A percentile compares a stretch with the other conserved stretches of the same genome.
Evolutionary conservation across 1,140 invertebrate genomes (phyloP).

Genomic region (Asobara japonica): DNA sequence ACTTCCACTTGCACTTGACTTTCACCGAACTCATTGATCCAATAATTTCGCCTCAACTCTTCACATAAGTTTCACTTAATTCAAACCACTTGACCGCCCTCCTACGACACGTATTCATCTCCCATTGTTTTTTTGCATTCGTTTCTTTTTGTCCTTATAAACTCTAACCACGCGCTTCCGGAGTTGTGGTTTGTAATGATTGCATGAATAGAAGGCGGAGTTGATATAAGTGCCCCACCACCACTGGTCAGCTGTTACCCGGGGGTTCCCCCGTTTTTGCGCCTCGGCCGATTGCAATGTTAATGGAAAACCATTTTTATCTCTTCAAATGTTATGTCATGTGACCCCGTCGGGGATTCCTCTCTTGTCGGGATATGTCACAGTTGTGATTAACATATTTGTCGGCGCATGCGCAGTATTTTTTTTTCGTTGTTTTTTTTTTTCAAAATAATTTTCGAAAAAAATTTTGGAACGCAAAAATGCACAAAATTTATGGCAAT

Average conservation of each 20-base stretch:
- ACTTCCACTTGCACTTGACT: no score
- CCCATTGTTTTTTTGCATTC: conserved; percentile 5
- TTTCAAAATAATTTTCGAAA: no score
- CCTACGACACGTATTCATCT: no score
- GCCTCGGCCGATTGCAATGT: background rate
- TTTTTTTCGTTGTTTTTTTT: no score
- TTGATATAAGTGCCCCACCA: conserved; percentile 15
- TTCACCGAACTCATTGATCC: no score
- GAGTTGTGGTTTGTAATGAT: conserved; percentile 1
- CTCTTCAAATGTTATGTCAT: background rate
- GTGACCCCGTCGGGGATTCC: background rate
- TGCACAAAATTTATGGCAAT: no score
- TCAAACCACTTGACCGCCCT: no score
- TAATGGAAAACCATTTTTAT: background rate
- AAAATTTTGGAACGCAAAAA: no score
- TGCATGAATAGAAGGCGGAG: background rate
- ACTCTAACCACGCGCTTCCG: conserved; percentile 27
- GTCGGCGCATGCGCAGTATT: no score
- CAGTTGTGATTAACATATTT: no score
- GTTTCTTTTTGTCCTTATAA: conserved; percentile 13
- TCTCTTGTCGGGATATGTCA: no score
- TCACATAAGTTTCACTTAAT: no score
- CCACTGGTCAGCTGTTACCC: background rate
- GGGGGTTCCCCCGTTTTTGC: conserved; percentile 25
- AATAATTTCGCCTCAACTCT: background rate